phyloP scores from a whole-genome alignment of 2,888 invertebrate genomes.

The Peribatodes rhomboidaria region DNA sequence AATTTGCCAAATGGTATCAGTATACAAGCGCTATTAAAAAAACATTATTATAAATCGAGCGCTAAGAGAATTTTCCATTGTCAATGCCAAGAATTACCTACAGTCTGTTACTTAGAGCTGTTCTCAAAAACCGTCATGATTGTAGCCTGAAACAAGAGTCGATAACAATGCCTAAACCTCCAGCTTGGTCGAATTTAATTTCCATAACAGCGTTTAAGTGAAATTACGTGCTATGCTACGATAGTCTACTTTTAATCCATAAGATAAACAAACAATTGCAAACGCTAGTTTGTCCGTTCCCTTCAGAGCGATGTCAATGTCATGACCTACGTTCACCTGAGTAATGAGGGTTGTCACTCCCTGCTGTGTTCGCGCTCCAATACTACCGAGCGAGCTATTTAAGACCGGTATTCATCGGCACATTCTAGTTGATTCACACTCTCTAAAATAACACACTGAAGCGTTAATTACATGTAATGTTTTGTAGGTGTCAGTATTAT shows the following conservation, averaged over 20 bases:
- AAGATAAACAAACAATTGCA: slow-evolving; percentile 17
- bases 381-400: slow-evolving; percentile 37
- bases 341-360: slow-evolving; percentile 42
- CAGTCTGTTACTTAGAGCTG: too few relatives aligned
- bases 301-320: slow-evolving; percentile 46
- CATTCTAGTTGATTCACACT: slow-evolving; percentile 40
- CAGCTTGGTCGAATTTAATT: too few relatives aligned
- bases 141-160: too few relatives aligned
- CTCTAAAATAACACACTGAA: slow-evolving; percentile 29
- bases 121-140: too few relatives aligned
- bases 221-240: too few relatives aligned
- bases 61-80: slow-evolving; percentile 5
- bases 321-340: slow-evolving; percentile 47
- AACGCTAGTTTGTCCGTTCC: slow-evolving; percentile 17
- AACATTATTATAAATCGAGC: neutral
- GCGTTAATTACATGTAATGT: slow-evolving; percentile 35
- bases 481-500: slow-evolving; percentile 45
- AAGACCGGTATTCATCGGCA: slow-evolving; percentile 21
- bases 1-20: slow-evolving; percentile 31
- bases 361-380: slow-evolving; percentile 31
- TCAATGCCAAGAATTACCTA: slow-evolving; percentile 15
- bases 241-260: neutral
- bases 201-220: neutral
- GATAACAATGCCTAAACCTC: too few relatives aligned
- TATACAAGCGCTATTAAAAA: slow-evolving; percentile 14